These are phyloP conservation scores for Pristiophorus japonicus DNA, from an alignment of 2,113 vertebrate species.

Conservation along the genomic window DNA sequence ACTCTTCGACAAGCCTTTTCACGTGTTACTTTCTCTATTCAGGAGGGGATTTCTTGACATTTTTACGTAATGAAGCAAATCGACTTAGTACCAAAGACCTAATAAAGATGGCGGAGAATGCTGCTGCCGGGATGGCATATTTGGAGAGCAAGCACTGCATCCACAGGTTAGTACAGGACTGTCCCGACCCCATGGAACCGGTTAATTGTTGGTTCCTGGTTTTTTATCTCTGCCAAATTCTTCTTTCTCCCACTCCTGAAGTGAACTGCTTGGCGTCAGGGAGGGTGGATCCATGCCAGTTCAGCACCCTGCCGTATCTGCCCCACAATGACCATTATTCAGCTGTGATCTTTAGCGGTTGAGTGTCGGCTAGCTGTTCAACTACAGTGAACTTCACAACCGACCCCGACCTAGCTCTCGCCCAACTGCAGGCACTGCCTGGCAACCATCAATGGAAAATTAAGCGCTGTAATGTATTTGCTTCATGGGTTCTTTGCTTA, in stretches of 20 bases:
- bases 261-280: too few relatives aligned
- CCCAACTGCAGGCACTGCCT: not conserved
- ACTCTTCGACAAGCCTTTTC: not conserved
- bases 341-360: not conserved
- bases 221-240: not conserved
- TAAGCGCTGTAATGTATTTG: too few relatives aligned
- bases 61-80: conserved; percentile 68
- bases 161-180: conserved; percentile 69
- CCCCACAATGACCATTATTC: not conserved
- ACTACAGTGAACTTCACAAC: not conserved
- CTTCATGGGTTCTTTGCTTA: too few relatives aligned
- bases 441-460: not conserved
- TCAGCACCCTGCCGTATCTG: not conserved
- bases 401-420: too few relatives aligned
- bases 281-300: not conserved
- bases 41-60: conserved; percentile 92
- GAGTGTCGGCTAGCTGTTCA: not conserved
- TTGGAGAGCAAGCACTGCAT: conserved; percentile 91
- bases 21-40: conserved; percentile 19
- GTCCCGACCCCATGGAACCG: too few relatives aligned
- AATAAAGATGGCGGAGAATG: conserved; percentile 78
- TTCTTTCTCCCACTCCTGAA: not conserved
- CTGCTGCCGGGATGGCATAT: conserved; percentile 86
- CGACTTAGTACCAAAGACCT: conserved; percentile 65
- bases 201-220: not conserved